These are phyloP conservation scores for Acestrorhynchus altus DNA, from an alignment of 2,797 vertebrate species.

Conservation along the genomic window DNA sequence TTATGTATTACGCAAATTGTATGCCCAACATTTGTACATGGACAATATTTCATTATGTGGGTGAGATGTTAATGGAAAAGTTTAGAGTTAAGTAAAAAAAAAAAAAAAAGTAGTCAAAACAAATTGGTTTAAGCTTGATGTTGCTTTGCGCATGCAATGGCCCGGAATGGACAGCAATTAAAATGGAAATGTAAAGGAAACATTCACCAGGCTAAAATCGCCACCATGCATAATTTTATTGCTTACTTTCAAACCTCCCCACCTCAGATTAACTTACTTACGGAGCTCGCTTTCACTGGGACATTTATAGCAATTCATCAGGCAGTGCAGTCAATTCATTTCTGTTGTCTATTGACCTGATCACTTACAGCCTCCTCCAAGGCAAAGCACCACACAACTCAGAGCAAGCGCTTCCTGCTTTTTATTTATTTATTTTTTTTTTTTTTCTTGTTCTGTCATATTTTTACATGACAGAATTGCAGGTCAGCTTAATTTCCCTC, in stretches of 20 bases:
- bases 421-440: neutral
- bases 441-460: constrained; percentile 2
- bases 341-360: constrained; percentile 57
- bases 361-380: constrained; percentile 41
- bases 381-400: neutral
- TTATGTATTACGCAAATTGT: constrained; percentile 54
- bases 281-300: constrained; percentile 52
- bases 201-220: constrained; percentile 64
- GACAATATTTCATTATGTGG: constrained; percentile 66
- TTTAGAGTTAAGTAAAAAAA: constrained; percentile 59
- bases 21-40: constrained; percentile 60
- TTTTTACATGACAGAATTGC: constrained; percentile 38
- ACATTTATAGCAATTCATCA: constrained; percentile 74
- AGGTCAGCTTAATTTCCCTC: constrained; percentile 46
- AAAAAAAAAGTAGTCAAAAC: constrained; percentile 68
- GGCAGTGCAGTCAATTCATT: constrained; percentile 57
- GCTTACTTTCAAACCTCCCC: constrained; percentile 58
- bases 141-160: constrained; percentile 73
- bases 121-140: constrained; percentile 70
- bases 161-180: constrained; percentile 77
- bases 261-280: constrained; percentile 67
- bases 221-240: constrained; percentile 70
- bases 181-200: constrained; percentile 79
- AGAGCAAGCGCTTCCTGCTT: constrained; percentile 15
- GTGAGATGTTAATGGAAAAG: constrained; percentile 69